These are phyloP conservation scores for Cylindroiulus punctatus DNA, from an alignment of 2,888 invertebrate genomes.

Conservation along the genomic window DNA sequence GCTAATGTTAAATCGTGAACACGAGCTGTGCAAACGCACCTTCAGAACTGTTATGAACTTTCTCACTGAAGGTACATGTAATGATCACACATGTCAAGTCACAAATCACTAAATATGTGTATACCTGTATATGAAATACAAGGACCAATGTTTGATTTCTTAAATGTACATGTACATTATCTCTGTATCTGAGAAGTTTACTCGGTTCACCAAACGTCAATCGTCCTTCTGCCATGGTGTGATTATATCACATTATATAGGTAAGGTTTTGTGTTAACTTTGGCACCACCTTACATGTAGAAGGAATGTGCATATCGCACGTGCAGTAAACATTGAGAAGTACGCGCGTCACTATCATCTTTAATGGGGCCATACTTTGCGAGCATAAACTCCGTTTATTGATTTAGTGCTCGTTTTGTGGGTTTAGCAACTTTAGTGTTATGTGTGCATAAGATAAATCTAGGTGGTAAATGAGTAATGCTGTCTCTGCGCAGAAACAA, in stretches of 20 bases:
- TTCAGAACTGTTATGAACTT: too few species aligned
- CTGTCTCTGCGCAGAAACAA: not conserved
- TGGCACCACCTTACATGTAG: not conserved
- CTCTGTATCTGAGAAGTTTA: too few species aligned
- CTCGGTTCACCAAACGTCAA: too few species aligned
- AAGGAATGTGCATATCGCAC: not conserved
- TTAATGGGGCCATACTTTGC: conserved; percentile 5
- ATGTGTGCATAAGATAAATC: not conserved
- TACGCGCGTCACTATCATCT: not conserved
- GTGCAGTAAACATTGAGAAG: too few species aligned
- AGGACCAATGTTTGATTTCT: too few species aligned
- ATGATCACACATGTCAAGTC: too few species aligned
- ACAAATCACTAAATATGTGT: too few species aligned
- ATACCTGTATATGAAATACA: too few species aligned
- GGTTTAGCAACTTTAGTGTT: not conserved
- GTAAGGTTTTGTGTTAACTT: not conserved
- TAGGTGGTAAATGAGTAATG: not conserved
- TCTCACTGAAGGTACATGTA: too few species aligned
- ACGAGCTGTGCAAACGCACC: too few species aligned
- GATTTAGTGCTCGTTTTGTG: not conserved
- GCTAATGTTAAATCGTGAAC: too few species aligned
- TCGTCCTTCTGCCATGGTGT: not conserved
- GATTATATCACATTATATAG: not conserved
- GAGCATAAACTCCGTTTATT: not conserved
- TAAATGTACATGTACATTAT: too few species aligned